phyloP scores from a whole-genome alignment of 2,888 invertebrate species.

The Villa cingulata region DNA sequence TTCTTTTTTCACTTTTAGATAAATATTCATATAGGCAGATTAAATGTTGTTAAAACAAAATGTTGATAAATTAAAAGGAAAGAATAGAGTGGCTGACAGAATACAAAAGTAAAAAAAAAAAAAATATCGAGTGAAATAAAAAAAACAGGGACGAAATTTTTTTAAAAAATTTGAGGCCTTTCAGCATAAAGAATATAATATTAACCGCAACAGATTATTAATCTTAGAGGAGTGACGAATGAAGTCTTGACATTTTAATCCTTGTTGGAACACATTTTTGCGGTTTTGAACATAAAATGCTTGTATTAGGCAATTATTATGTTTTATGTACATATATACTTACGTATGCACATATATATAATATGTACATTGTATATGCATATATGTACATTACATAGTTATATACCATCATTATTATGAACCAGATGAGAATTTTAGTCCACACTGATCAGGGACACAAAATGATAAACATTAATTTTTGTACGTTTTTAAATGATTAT shows the following conservation, averaged over 20 bases:
- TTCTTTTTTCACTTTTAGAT: neutral
- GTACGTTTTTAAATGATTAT: too few relatives aligned
- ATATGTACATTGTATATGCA: too few relatives aligned
- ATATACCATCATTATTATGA: neutral
- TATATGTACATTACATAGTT: too few relatives aligned
- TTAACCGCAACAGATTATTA: conserved; percentile 15
- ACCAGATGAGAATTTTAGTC: too few relatives aligned
- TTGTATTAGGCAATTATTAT: conserved; percentile 17
- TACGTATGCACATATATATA: conserved; percentile 9
- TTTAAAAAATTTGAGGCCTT: neutral
- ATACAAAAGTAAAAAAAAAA: neutral
- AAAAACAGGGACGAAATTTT: neutral
- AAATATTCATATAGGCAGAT: too few relatives aligned
- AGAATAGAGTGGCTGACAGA: conserved; percentile 1
- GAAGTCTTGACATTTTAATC: conserved; percentile 22
- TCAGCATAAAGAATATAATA: conserved; percentile 6
- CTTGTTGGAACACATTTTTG: conserved; percentile 20
- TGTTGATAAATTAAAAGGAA: too few relatives aligned
- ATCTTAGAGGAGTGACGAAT: conserved; percentile 19
- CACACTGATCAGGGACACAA: too few relatives aligned
- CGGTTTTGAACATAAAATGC: conserved; percentile 16
- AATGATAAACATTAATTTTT: too few relatives aligned
- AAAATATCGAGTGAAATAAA: neutral
- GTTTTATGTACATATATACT: neutral
- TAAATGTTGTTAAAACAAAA: too few relatives aligned